Conservation (phyloP, 2,888 invertebrate species). For the Amblyjoppa fuscipennis region DNA sequence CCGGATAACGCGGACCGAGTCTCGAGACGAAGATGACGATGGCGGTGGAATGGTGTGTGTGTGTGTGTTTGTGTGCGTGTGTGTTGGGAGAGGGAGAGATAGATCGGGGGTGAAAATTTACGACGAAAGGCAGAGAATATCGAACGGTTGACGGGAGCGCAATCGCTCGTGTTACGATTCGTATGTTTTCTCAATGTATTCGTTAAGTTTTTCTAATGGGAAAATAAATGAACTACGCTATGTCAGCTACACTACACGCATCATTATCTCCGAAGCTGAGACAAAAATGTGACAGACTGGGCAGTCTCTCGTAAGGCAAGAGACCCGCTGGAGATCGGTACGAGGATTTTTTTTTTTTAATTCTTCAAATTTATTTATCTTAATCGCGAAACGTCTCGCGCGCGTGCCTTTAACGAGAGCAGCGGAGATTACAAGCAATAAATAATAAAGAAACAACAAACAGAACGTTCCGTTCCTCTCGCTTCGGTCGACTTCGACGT, state of each 20-base stretch:
- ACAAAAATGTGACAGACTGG: background rate
- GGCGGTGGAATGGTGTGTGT: background rate
- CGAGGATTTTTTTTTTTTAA: background rate
- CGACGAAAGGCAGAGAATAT: background rate
- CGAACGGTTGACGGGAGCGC: background rate
- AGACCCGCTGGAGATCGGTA: background rate
- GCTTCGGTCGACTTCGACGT: conserved; percentile 28
- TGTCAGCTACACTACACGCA: conserved; percentile 4
- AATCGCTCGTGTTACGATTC: conserved; percentile 6
- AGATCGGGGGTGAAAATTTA: background rate
- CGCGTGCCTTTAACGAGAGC: background rate
- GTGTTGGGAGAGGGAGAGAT: conserved; percentile 26
- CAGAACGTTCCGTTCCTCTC: conserved; percentile 13
- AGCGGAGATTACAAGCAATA: background rate
- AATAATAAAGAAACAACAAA: background rate
- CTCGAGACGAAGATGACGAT: conserved; percentile 19
- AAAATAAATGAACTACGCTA: conserved; percentile 12
- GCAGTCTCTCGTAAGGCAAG: background rate
- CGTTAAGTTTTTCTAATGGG: background rate
- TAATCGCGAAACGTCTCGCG: background rate
- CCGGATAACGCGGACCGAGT: conserved; percentile 14
- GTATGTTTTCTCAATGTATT: background rate
- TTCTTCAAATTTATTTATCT: background rate
- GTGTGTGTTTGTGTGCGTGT: background rate
- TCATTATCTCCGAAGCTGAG: background rate